Percentiles rank a stretch among this genome's conserved stretches.
Conservation (phyloP, 1,140 invertebrate genomes). For the Drosophila subpulchrella region DNA sequence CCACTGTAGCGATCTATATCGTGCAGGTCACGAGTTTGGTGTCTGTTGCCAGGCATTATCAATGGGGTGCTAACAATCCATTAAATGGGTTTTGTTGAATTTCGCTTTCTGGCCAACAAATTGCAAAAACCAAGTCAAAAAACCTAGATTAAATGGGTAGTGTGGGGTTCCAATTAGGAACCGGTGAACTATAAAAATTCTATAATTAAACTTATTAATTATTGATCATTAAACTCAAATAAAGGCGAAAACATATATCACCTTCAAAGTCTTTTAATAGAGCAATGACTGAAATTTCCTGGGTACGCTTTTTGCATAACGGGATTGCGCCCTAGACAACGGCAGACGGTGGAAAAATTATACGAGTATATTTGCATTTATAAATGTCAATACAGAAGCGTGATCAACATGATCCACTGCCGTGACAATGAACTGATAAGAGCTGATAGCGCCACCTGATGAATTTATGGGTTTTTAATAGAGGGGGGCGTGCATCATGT, state of each 20-base stretch:
- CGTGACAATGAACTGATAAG: slow-evolving; percentile 63
- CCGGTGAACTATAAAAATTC: neutral
- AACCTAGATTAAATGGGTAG: neutral
- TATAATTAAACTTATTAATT: neutral
- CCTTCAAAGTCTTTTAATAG: neutral
- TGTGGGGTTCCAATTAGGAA: neutral
- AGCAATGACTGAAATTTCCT: neutral
- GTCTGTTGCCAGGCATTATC: slow-evolving; percentile 33
- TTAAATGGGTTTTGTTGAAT: slow-evolving; percentile 1
- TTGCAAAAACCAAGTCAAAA: neutral
- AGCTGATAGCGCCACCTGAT: slow-evolving; percentile 34
- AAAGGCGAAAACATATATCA: neutral
- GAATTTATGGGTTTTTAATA: slow-evolving; percentile 4
- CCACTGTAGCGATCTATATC: slow-evolving; percentile 11
- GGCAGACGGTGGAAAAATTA: slow-evolving; percentile 24
- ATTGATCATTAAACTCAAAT: neutral
- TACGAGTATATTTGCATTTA: slow-evolving; percentile 20
- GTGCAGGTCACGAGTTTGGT: slow-evolving; percentile 23
- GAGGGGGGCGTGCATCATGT: neutral
- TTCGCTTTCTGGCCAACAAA: neutral
- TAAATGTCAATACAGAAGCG: slow-evolving; percentile 34
- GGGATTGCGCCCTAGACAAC: slow-evolving; percentile 15
- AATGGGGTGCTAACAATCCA: slow-evolving; percentile 15
- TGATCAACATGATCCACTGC: slow-evolving; percentile 58
- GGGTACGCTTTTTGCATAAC: slow-evolving; percentile 51